phyloP scores from a whole-genome alignment of 2,888 invertebrate genomes.

The Trissolcus japonicus region DNA sequence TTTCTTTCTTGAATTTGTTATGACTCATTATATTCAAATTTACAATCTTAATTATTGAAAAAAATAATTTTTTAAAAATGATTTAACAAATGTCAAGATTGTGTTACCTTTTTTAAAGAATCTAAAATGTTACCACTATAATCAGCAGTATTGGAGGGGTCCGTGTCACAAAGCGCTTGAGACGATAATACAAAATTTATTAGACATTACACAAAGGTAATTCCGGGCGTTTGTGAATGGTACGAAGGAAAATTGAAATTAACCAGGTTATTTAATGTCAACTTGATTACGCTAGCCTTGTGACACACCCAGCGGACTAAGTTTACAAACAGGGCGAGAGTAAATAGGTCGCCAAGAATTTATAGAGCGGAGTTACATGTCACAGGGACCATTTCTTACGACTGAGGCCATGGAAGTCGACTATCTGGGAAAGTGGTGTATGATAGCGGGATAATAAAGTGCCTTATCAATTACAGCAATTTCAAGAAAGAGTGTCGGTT shows the following conservation, averaged over 20 bases:
- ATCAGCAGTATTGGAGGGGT: not conserved
- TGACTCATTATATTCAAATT: not conserved
- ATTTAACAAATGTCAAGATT: too few species aligned
- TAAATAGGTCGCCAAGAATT: slow-evolving; percentile 63
- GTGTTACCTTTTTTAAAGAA: too few species aligned
- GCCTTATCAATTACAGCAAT: slow-evolving; percentile 43
- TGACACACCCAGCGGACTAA: slow-evolving; percentile 53
- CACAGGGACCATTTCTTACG: slow-evolving; percentile 61
- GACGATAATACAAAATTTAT: slow-evolving; percentile 20
- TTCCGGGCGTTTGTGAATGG: slow-evolving; percentile 22
- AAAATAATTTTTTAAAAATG: too few species aligned
- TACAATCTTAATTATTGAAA: too few species aligned
- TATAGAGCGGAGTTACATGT: slow-evolving; percentile 62
- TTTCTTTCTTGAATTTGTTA: not conserved
- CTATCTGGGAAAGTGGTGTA: slow-evolving; percentile 58
- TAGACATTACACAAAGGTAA: slow-evolving; percentile 29
- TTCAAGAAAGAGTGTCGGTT: slow-evolving; percentile 23
- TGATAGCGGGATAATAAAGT: slow-evolving; percentile 44
- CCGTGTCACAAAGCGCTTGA: slow-evolving; percentile 5
- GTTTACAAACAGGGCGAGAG: slow-evolving; percentile 51
- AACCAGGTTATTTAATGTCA: slow-evolving; percentile 54
- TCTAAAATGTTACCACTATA: not conserved
- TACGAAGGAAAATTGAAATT: slow-evolving; percentile 52
- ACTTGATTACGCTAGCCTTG: slow-evolving; percentile 47
- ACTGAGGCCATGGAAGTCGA: slow-evolving; percentile 59